These are phyloP conservation scores for Hemibagrus wyckioides DNA, from an alignment of 2,113 vertebrate genomes.

Conservation along the genomic window DNA sequence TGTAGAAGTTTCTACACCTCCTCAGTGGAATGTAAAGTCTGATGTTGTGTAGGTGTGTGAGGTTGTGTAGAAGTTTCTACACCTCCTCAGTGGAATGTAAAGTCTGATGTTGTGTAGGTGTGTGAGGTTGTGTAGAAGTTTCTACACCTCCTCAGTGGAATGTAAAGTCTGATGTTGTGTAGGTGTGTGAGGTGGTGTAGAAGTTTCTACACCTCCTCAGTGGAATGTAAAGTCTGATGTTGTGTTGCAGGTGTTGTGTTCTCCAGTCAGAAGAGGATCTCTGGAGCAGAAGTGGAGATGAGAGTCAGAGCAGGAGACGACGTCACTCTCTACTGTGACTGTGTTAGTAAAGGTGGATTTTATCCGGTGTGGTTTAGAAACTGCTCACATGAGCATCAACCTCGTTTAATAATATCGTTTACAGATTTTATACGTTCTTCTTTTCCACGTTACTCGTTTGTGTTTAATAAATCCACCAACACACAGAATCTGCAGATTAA, in stretches of 20 bases:
- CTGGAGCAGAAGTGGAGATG: constrained; percentile 28
- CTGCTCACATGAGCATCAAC: constrained; percentile 17
- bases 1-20: background rate
- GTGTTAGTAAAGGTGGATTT: background rate
- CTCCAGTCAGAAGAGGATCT: constrained; percentile 19
- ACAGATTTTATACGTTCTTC: rapidly evolving
- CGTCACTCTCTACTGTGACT: constrained; percentile 15
- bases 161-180: background rate
- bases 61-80: too few relatives aligned
- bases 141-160: background rate
- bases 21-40: background rate
- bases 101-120: too few relatives aligned
- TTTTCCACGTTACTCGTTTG: background rate
- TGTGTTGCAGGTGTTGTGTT: constrained; percentile 24
- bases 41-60: too few relatives aligned
- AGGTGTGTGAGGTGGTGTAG: background rate
- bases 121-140: too few relatives aligned
- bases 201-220: background rate
- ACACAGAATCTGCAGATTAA: constrained; percentile 37
- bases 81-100: too few relatives aligned
- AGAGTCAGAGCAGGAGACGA: constrained; percentile 38
- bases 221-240: background rate
- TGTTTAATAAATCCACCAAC: background rate
- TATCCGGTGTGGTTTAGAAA: constrained; percentile 20
- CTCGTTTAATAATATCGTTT: background rate